Evolutionary conservation across 2,888 invertebrate genomes (phyloP).

Genomic region (Pyrrhosoma nymphula): DNA sequence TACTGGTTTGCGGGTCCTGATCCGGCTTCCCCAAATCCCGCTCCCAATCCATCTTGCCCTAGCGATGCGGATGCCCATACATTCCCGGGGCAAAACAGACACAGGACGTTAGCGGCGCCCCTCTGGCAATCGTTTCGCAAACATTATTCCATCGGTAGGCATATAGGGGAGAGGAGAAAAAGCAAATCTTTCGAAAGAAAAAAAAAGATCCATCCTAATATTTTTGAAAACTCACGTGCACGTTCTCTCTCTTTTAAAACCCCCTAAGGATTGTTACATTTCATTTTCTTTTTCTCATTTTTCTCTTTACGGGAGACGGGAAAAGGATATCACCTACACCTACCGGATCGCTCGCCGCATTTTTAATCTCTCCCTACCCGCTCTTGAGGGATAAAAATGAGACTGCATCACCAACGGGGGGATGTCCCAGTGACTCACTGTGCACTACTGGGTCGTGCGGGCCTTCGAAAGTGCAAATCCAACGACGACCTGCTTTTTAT

Average conservation of each 20-base stretch:
- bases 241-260: background rate
- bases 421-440: background rate
- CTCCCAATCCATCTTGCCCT: background rate
- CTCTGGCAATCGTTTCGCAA: background rate
- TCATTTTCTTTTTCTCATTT: no score
- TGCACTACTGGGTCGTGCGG: background rate
- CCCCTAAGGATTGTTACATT: background rate
- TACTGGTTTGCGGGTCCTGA: background rate
- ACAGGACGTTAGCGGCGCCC: background rate
- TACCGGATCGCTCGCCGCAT: background rate
- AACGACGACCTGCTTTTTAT: background rate
- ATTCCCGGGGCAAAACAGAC: background rate
- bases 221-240: background rate
- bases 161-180: background rate
- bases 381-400: background rate
- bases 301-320: background rate
- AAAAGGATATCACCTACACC: background rate
- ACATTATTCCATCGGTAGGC: background rate
- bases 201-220: background rate
- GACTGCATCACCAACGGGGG: background rate
- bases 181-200: background rate
- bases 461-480: background rate
- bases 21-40: background rate
- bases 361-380: background rate
- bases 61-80: background rate